Percentiles rank a stretch among this genome's conserved stretches.
Evolutionary conservation across 2,113 vertebrate genomes (phyloP).

Genomic region (Nesospiza acunhae): DNA sequence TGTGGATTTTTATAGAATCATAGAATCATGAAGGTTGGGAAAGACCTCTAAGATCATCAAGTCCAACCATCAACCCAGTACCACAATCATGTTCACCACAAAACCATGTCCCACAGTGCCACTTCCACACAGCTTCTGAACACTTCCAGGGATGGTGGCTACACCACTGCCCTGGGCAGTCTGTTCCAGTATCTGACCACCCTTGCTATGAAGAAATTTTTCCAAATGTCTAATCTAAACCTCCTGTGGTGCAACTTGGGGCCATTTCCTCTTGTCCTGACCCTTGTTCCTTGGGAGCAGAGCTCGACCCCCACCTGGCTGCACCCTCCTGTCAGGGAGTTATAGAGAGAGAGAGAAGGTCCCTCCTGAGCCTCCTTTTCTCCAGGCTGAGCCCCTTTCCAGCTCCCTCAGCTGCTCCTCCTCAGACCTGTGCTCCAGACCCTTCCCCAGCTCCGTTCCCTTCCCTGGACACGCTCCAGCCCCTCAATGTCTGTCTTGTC

Average conservation of each 20-base stretch:
- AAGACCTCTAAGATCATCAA: neutral
- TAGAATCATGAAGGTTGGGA: neutral
- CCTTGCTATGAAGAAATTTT: neutral
- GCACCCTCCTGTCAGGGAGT: neutral
- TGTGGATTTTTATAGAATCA: neutral
- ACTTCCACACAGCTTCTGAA: neutral
- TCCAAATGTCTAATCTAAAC: neutral
- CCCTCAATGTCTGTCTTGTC: neutral
- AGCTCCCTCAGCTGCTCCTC: neutral
- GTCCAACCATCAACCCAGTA: neutral
- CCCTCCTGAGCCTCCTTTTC: neutral
- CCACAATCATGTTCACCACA: neutral
- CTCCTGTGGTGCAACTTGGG: neutral
- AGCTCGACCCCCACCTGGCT: fast-evolving
- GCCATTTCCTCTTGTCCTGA: neutral
- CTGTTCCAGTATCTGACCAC: neutral
- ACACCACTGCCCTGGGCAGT: neutral
- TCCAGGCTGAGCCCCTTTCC: neutral
- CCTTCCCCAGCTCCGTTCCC: fast-evolving
- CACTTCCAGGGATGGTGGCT: neutral
- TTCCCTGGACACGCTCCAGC: fast-evolving
- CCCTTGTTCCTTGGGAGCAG: neutral
- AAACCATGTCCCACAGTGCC: neutral
- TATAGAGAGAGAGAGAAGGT: neutral
- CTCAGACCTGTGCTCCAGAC: neutral